Conservation (phyloP, 1,140 invertebrate species). For the Atta cephalotes region DNA sequence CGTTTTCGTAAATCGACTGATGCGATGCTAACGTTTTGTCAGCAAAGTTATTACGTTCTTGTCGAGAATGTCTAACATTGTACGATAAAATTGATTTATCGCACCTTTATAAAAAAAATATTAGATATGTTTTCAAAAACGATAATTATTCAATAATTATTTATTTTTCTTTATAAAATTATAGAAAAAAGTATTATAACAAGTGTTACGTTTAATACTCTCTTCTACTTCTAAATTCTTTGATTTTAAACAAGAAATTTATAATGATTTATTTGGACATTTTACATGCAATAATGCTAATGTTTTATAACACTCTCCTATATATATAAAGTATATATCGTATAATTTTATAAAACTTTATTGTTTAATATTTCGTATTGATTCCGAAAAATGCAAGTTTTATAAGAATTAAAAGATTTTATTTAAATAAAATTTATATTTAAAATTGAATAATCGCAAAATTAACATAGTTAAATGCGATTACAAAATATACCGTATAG, state of each 20-base stretch:
- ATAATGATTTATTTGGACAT: conserved; percentile 2
- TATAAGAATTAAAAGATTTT: too few relatives aligned
- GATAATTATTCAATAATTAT: background rate
- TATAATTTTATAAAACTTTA: too few relatives aligned
- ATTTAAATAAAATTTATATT: too few relatives aligned
- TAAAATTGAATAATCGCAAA: too few relatives aligned
- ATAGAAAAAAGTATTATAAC: background rate
- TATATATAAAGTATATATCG: background rate
- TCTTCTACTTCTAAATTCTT: background rate
- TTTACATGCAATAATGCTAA: background rate
- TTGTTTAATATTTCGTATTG: too few relatives aligned
- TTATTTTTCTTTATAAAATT: background rate
- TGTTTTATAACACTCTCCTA: background rate
- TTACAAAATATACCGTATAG: too few relatives aligned
- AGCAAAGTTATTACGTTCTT: conserved; percentile 31
- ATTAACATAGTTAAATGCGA: too few relatives aligned
- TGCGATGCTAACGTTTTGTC: conserved; percentile 55
- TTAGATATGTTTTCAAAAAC: background rate
- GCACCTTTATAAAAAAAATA: conserved; percentile 6
- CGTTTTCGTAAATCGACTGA: conserved; percentile 62
- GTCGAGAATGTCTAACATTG: conserved; percentile 1
- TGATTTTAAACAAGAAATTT: background rate
- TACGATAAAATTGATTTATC: conserved; percentile 36
- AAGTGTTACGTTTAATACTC: background rate
- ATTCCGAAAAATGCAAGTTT: too few relatives aligned